A percentile compares a stretch with the other conserved stretches of the same genome.
These are phyloP conservation scores for Erithacus rubecula DNA, from an alignment of 2,797 vertebrate genomes.

Conservation along the genomic window DNA sequence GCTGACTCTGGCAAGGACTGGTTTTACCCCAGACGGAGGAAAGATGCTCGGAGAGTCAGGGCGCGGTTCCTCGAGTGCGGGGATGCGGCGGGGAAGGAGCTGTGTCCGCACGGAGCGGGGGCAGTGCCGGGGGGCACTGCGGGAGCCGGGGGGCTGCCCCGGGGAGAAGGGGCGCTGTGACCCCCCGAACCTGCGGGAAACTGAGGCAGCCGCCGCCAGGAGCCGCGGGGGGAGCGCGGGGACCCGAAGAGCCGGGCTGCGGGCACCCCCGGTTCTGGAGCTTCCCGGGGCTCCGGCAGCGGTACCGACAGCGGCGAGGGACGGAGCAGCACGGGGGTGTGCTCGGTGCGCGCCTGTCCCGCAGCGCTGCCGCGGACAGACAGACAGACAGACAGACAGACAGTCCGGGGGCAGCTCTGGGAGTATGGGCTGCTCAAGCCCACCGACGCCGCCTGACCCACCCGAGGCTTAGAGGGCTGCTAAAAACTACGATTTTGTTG, in stretches of 20 bases:
- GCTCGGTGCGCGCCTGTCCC: not conserved
- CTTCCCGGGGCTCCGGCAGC: not conserved
- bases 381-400: not conserved
- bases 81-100: not conserved
- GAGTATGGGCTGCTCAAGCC: not conserved
- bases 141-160: not conserved
- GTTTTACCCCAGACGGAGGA: not conserved
- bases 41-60: fast-evolving
- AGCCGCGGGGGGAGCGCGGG: not conserved
- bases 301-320: not conserved
- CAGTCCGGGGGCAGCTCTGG: not conserved
- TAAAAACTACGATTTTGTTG: not conserved
- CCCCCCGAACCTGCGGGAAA: not conserved
- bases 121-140: not conserved
- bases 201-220: not conserved
- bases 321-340: not conserved
- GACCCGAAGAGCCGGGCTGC: not conserved
- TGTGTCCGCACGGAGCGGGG: not conserved
- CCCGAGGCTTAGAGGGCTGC: too few relatives aligned
- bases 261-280: fast-evolving
- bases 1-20: not conserved
- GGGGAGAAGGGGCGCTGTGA: too few relatives aligned
- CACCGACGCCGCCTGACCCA: not conserved
- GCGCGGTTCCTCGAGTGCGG: not conserved
- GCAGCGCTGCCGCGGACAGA: not conserved